phyloP scores from a whole-genome alignment of 2,888 invertebrate genomes.

The Apamea epomidion region DNA sequence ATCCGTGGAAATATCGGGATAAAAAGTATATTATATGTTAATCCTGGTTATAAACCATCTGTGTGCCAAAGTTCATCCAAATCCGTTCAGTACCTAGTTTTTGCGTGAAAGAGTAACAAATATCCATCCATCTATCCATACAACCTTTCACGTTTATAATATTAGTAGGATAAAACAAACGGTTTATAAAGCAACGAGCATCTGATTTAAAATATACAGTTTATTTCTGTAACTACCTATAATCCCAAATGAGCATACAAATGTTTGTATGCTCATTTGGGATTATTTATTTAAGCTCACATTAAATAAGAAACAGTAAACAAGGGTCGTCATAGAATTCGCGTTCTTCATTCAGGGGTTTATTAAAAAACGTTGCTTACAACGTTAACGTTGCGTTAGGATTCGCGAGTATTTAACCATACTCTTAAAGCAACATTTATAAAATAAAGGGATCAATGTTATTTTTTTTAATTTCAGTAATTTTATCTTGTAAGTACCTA shows the following conservation, averaged over 20 bases:
- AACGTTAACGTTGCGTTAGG: neutral
- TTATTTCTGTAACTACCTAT: slow-evolving; percentile 1
- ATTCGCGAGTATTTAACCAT: neutral
- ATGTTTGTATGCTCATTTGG: neutral
- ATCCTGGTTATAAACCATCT: too few relatives aligned
- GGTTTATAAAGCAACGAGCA: neutral
- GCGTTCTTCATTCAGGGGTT: neutral
- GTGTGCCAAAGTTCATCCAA: too few relatives aligned
- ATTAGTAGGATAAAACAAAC: neutral
- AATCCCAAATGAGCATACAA: too few relatives aligned
- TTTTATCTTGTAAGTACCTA: neutral
- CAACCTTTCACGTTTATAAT: too few relatives aligned
- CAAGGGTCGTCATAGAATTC: neutral
- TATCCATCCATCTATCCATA: too few relatives aligned
- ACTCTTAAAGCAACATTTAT: neutral
- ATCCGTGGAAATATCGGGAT: too few relatives aligned
- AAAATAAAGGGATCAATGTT: too few relatives aligned
- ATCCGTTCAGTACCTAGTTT: too few relatives aligned
- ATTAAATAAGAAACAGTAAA: neutral
- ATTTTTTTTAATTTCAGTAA: too few relatives aligned
- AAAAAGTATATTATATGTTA: too few relatives aligned
- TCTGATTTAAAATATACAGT: slow-evolving; percentile 11
- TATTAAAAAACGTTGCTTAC: neutral
- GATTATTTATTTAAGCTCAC: neutral
- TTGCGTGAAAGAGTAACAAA: too few relatives aligned